phyloP scores from a whole-genome alignment of 2,797 vertebrate species.

The Coregonus ussuriensis region DNA sequence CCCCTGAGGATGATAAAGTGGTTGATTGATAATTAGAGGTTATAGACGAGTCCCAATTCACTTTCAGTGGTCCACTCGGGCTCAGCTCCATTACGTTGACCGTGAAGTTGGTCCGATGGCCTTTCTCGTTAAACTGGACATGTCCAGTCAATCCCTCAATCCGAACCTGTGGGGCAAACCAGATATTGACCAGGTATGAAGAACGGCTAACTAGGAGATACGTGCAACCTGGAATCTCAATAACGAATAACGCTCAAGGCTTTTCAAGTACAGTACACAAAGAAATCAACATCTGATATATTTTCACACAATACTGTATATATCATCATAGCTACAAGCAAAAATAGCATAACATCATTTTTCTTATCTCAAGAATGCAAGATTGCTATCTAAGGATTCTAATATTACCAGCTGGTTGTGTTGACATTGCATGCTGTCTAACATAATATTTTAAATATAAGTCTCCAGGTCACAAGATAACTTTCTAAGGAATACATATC shows the following conservation, averaged over 20 bases:
- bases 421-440: neutral
- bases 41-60: conserved; percentile 54
- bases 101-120: conserved; percentile 92
- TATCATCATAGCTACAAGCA: neutral
- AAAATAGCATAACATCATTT: neutral
- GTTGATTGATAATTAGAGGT: neutral
- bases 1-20: neutral
- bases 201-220: neutral
- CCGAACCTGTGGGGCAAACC: conserved; percentile 77
- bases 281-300: neutral
- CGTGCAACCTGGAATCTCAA: neutral
- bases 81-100: conserved; percentile 90
- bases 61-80: conserved; percentile 85
- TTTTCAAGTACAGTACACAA: neutral
- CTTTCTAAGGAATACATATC: neutral
- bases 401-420: neutral
- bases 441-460: neutral
- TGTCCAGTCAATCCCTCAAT: conserved; percentile 91
- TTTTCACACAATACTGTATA: neutral
- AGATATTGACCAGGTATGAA: neutral
- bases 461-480: neutral
- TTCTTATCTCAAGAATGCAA: neutral
- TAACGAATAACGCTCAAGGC: neutral
- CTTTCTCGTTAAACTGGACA: conserved; percentile 92
- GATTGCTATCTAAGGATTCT: neutral